phyloP scores from a whole-genome alignment of 2,113 vertebrate species.

The Irena cyanogastra region DNA sequence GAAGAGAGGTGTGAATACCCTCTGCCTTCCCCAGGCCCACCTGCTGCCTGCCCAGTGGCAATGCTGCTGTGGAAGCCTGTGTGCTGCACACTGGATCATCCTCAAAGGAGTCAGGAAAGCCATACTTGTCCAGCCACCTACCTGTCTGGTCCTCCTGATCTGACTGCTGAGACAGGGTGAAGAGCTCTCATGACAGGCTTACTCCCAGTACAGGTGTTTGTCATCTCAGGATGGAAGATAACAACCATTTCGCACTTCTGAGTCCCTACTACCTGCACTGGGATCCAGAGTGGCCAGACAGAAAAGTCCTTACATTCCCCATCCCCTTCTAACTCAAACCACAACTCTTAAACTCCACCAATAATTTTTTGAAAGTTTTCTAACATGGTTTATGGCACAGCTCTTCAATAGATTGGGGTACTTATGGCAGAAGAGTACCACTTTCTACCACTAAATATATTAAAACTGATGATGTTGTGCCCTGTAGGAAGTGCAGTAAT shows the following conservation, averaged over 20 bases:
- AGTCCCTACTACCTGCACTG: neutral
- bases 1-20: neutral
- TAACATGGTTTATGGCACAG: neutral
- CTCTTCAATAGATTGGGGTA: neutral
- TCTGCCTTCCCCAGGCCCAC: accelerated
- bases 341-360: neutral
- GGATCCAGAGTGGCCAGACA: neutral
- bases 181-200: neutral
- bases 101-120: neutral
- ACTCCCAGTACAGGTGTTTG: neutral
- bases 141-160: neutral
- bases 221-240: neutral
- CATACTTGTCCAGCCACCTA: neutral
- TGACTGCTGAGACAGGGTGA: neutral
- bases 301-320: neutral
- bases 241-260: neutral
- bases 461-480: neutral
- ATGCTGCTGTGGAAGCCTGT: neutral
- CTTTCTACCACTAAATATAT: neutral
- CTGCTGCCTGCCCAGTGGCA: neutral
- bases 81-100: accelerated
- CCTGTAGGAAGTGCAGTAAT: neutral
- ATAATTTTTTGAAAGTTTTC: neutral
- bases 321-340: neutral
- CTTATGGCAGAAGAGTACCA: neutral